Evolutionary conservation across 2,113 vertebrate genomes (phyloP).

Genomic region (Equus przewalskii): DNA sequence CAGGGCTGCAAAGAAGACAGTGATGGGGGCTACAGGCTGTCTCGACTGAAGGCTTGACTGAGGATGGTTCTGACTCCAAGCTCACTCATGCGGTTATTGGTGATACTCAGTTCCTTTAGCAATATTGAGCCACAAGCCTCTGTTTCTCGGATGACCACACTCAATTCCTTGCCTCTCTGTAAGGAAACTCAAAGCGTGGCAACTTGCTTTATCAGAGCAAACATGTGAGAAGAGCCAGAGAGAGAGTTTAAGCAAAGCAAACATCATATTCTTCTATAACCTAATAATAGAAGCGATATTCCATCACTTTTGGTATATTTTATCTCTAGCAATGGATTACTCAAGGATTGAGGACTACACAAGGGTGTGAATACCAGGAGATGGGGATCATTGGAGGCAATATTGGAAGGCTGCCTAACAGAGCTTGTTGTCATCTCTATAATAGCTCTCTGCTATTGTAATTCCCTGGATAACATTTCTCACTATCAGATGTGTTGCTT

Average conservation of each 20-base stretch:
- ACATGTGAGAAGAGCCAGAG: background rate
- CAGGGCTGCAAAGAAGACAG: accelerated
- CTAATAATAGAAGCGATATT: background rate
- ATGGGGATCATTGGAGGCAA: too few relatives aligned
- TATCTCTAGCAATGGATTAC: background rate
- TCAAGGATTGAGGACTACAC: background rate
- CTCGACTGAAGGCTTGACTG: background rate
- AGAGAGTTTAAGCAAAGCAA: background rate
- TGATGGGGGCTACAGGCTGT: too few relatives aligned
- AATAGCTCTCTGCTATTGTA: too few relatives aligned
- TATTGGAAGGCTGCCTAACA: background rate
- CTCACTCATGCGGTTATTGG: background rate
- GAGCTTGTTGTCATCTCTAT: background rate
- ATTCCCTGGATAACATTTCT: background rate
- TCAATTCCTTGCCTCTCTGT: background rate
- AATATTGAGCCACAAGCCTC: background rate
- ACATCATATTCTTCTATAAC: too few relatives aligned
- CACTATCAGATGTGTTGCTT: background rate
- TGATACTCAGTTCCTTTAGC: background rate
- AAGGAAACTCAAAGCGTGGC: background rate
- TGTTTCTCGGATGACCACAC: too few relatives aligned
- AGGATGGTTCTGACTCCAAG: too few relatives aligned
- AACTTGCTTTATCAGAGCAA: background rate
- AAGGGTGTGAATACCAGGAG: background rate
- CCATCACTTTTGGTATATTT: background rate